Percentiles rank a stretch among this genome's conserved stretches.
phyloP scores from a whole-genome alignment of 2,113 vertebrate genomes.

The Pangasianodon hypophthalmus region DNA sequence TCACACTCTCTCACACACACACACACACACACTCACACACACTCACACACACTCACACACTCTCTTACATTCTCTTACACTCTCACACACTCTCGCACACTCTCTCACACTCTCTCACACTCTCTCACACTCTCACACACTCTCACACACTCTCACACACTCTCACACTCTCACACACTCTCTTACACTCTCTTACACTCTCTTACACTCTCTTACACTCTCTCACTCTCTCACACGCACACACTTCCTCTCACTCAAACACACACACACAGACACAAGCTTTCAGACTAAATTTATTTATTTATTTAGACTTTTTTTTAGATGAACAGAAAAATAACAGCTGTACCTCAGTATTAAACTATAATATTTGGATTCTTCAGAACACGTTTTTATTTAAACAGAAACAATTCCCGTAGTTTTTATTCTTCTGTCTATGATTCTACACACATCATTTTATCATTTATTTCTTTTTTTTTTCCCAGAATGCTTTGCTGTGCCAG shows the following conservation, averaged over 20 bases:
- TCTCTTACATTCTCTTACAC: no score
- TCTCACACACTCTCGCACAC: no score
- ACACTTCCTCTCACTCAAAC: background rate
- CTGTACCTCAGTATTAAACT: constrained; percentile 62
- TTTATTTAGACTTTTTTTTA: constrained; percentile 49
- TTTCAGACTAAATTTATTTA: constrained; percentile 17
- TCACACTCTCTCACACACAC: no score
- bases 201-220: no score
- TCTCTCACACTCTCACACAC: no score
- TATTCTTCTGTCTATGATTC: constrained; percentile 6
- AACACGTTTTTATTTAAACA: constrained; percentile 48
- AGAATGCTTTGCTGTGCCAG: constrained; percentile 69
- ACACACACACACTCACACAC: no score
- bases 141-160: no score
- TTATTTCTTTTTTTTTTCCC: background rate
- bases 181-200: no score
- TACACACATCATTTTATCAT: constrained; percentile 25
- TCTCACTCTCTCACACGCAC: no score
- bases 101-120: no score
- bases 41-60: no score
- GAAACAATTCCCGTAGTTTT: constrained; percentile 31
- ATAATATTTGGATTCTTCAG: constrained; percentile 51
- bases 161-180: no score
- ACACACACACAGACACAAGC: background rate
- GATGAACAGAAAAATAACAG: constrained; percentile 61